Conservation (phyloP, 1,140 invertebrate species). For the Hycleus cichorii region DNA sequence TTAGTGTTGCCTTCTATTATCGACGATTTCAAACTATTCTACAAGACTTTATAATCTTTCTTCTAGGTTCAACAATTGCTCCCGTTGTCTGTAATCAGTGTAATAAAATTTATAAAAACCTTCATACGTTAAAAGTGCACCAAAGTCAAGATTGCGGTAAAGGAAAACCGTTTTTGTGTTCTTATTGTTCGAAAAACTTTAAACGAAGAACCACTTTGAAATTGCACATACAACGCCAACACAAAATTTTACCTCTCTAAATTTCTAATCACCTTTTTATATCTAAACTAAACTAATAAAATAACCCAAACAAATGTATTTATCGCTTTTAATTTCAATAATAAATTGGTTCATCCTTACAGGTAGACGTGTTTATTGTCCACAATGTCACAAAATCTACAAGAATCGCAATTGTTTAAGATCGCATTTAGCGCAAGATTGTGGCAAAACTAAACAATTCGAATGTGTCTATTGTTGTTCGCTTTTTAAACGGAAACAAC, state of each 20-base stretch:
- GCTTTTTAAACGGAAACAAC: slow-evolving; percentile 9
- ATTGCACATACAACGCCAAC: slow-evolving; percentile 8
- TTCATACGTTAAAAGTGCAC: slow-evolving; percentile 17
- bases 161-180: slow-evolving; percentile 19
- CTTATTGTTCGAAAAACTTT: slow-evolving; percentile 11
- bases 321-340: not conserved
- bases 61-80: not conserved
- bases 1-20: too few species aligned
- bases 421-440: slow-evolving; percentile 18
- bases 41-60: too few species aligned
- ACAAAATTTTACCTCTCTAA: not conserved
- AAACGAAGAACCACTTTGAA: slow-evolving; percentile 21
- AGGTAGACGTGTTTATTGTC: slow-evolving; percentile 6
- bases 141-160: slow-evolving; percentile 23
- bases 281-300: not conserved
- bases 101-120: slow-evolving; percentile 22
- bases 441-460: slow-evolving; percentile 14
- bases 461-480: slow-evolving; percentile 11
- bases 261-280: not conserved
- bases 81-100: slow-evolving; percentile 17
- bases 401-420: slow-evolving; percentile 20
- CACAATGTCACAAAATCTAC: slow-evolving; percentile 15
- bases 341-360: not conserved
- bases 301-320: not conserved
- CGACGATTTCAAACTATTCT: too few species aligned